Conservation (phyloP, 92 coral and sea anemone genomes). For the Scolanthus callimorphus region DNA sequence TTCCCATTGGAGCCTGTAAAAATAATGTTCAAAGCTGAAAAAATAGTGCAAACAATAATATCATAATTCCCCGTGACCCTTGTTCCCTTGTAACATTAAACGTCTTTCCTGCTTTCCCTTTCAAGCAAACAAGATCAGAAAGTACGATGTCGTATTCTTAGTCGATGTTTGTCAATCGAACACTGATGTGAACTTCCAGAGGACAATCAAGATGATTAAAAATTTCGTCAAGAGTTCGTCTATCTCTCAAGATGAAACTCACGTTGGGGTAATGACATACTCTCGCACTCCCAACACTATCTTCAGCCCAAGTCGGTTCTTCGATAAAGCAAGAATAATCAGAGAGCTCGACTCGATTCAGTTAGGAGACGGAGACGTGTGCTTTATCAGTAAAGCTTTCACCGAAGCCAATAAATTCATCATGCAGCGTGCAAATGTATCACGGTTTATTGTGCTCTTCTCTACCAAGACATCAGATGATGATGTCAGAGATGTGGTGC, state of each 20-base stretch:
- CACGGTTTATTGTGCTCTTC: not conserved
- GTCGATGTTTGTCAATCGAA: not conserved
- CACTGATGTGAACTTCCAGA: not conserved
- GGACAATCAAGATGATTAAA: not conserved
- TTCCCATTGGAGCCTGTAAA: too few relatives aligned
- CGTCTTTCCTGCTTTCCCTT: too few relatives aligned
- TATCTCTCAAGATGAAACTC: not conserved
- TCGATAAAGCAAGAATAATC: not conserved
- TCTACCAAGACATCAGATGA: not conserved
- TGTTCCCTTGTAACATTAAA: too few relatives aligned
- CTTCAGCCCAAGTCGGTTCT: slow-evolving; percentile 1
- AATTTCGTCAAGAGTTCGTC: not conserved
- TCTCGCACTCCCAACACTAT: not conserved
- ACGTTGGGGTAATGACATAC: not conserved
- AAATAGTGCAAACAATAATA: too few relatives aligned
- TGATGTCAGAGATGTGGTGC: not conserved
- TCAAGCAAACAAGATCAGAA: not conserved
- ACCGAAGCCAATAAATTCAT: not conserved
- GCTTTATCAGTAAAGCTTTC: not conserved
- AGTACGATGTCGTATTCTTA: not conserved
- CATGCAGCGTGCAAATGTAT: not conserved
- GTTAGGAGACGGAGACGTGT: not conserved
- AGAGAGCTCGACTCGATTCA: not conserved
- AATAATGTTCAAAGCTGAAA: too few relatives aligned
- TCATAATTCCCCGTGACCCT: too few relatives aligned